Evolutionary conservation across 2,797 vertebrate species (phyloP), one percentile per base, ranked within the genome.

Genomic region (Catharus ustulatus): DNA sequence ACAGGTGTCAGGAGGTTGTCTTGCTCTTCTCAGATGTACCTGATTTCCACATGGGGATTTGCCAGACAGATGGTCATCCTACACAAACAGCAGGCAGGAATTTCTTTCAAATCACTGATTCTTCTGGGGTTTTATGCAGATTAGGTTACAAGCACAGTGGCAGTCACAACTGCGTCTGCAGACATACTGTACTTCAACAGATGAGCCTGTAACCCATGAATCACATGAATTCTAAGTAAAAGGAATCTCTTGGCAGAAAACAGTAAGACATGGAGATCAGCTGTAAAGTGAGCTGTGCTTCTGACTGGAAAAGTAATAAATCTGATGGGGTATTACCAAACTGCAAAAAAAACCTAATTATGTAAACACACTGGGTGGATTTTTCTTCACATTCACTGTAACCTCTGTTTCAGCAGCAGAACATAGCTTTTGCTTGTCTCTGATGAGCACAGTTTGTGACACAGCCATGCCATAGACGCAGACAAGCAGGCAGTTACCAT

Each of bases 61-160:
- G 62, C 52, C 76, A 94, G 61, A 58, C 94, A 95, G 87, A 88
- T 86, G 95, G 94, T 73, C 73, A 92, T 63, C 62, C 82, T 73
- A 89, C 79, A 87, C 30, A 80, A 95, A 86, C 79, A 91, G 76
- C 66, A 94, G 87, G 84, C 87, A 94, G 64, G 62, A 92, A 86
- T 87, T 91, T 89, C 73, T 91, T 95, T 86, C 82, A 76, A 67
- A 81, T 76, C 74, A 72, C 34, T 59, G 62, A 91, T 78, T 78
- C 46, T 69, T 92, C 40, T 40, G 51, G 30, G 14, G 3, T 76
- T 94, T 95, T 87, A 69, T n/a, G 6, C 15, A 95, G 64, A 89
- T 63, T 49, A 87, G 81, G 48, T 93, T 89, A 91, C 62, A 81
- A 82, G 51, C 1, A 5, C 1, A 3, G 79, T 88, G 66, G 46